A percentile compares a stretch with the other conserved stretches of the same genome.
Evolutionary conservation across 2,888 invertebrate species (phyloP).

Genomic region (Tachina grossa): DNA sequence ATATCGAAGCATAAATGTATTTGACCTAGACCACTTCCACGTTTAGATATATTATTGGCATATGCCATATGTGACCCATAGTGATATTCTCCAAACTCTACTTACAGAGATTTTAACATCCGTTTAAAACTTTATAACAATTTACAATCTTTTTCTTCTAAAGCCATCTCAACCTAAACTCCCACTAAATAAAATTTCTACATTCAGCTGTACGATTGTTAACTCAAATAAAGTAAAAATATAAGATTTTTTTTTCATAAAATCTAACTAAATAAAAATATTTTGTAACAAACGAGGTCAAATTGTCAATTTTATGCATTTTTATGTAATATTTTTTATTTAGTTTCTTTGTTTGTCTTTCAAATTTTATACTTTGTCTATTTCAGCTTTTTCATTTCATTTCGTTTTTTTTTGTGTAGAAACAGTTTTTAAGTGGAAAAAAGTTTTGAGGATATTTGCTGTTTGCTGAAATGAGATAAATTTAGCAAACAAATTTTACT

Average conservation of each 20-base stretch:
- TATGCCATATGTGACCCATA: too few species aligned
- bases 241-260: background rate
- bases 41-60: too few species aligned
- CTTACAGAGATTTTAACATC: too few species aligned
- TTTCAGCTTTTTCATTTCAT: conserved; percentile 60
- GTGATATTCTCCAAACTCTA: too few species aligned
- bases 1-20: too few species aligned
- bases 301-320: conserved; percentile 61
- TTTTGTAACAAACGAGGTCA: conserved; percentile 62
- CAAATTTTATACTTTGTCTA: conserved; percentile 44
- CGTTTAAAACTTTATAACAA: too few species aligned
- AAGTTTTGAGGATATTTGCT: conserved; percentile 52
- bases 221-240: background rate
- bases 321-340: conserved; percentile 8
- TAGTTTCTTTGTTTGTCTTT: background rate
- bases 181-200: too few species aligned
- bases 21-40: too few species aligned
- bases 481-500: conserved; percentile 35
- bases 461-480: conserved; percentile 58
- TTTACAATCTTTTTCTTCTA: too few species aligned
- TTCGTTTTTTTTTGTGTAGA: conserved; percentile 51
- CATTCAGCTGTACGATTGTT: too few species aligned
- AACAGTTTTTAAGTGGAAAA: conserved; percentile 54
- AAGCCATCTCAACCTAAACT: too few species aligned
- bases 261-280: conserved; percentile 17